A percentile compares a stretch with the other conserved stretches of the same genome.
Evolutionary conservation across 2,113 vertebrate genomes (phyloP).

Genomic region (Nesogale talazaci): DNA sequence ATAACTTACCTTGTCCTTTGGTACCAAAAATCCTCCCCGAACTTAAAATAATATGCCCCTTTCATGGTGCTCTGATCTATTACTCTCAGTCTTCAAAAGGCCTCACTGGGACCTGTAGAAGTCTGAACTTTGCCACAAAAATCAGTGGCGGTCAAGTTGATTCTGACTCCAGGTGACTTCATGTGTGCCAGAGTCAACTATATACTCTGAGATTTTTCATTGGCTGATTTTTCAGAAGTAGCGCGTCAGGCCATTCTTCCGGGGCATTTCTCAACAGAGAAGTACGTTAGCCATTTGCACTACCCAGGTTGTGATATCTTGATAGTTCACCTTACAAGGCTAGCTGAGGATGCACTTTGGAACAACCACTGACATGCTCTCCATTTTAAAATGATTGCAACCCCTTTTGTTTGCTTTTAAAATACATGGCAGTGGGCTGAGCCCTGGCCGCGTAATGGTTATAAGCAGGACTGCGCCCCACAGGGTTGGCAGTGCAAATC

Average conservation of each 20-base stretch:
- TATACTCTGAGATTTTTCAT: background rate
- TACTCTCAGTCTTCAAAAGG: background rate
- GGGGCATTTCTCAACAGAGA: background rate
- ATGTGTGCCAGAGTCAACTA: background rate
- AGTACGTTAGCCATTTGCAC: background rate
- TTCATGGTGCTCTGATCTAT: background rate
- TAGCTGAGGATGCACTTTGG: no score
- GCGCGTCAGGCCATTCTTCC: background rate
- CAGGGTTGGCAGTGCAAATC: no score
- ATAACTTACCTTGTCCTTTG: background rate
- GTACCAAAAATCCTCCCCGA: background rate
- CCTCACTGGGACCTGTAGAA: background rate
- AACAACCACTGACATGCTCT: background rate
- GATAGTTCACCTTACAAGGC: background rate
- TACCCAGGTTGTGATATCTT: background rate
- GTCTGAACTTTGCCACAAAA: background rate
- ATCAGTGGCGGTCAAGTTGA: background rate
- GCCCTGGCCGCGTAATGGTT: no score
- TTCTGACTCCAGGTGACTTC: background rate
- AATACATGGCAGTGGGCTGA: background rate
- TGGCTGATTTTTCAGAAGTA: background rate
- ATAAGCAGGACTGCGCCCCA: no score
- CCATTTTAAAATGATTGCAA: background rate
- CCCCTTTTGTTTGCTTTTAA: background rate
- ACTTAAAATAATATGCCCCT: background rate